Base-by-base conservation (phyloP, 2,888 invertebrate species). In the Nycteola revayana region DNA sequence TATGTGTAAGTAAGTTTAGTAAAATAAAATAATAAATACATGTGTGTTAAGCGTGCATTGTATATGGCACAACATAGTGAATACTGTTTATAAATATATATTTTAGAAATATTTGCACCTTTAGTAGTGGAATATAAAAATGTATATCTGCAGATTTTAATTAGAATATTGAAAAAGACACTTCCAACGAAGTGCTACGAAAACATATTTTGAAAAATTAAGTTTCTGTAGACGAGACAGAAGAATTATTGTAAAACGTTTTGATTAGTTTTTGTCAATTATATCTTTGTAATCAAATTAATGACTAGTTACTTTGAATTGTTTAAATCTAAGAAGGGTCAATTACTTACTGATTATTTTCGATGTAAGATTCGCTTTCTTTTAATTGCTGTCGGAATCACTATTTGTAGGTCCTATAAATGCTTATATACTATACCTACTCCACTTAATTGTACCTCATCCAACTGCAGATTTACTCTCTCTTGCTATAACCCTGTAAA, bases 51-150 rank as follows among this genome's bases (percentile, higher is more conserved):
- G 77, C 75, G 86, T 87, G 87, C 86, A 74, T 83, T 83, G 77
- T 86, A 86, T 81, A 82, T 75, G 74, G 83, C 86, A 86, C 87
- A 80, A 64, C 66, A 78, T 85, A 83, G 78, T 66, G 60, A 75
- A 72, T 77, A 80, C 68, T 60, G 73, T 83, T 83, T 78, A 83
- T 82, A 82, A 83, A 77, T 79, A 83, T 77, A 83, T 88, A 87
- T 88, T 88, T 88, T 86, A 87, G 87, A 84, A 75, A 80, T 88
- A 88, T 88, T 87, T 88, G 87, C 87, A 88, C 87, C 83, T 75
- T 81, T 78, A 75, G 87, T 86, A 87, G 86, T 80, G 78, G 66
- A 80, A 77, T 83, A 80, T 76, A 75, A 72, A 70, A 75, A 75
- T 78, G 79, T 86, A 79, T 84, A 83, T 79, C 79, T 75, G 87